Base-by-base conservation (phyloP, 2,113 vertebrate genomes). In the Pelodiscus sinensis region DNA sequence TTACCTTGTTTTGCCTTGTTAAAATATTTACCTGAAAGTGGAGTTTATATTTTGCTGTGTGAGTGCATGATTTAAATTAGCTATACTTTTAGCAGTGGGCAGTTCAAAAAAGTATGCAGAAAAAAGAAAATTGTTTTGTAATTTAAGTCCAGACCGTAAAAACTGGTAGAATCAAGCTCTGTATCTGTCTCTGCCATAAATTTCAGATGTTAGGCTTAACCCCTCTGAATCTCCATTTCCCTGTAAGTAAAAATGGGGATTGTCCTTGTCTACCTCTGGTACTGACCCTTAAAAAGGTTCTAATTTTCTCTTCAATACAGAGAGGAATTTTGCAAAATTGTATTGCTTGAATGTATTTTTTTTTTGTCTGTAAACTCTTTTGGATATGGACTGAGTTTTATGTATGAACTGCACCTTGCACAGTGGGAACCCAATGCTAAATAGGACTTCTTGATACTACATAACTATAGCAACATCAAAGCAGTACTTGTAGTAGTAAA, bases 41-140 rank as follows among this genome's bases (percentile, higher is more conserved):
- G 86, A 90, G 86, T 92, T 91, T 44, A 25, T 83, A 38, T 75
- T 94, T 50, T 18, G 81, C 29, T 22, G n/a, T 18, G 15, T 35
- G n/a, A 11, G 6, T 27, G 21, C 82, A 11, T 90, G 44, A 87
- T 90, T 90, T 88, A 86, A 93, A 94, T 87, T 82, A 86, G 79
- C 75, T 18, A 22, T 44, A 75, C 29, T 58, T 96, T 95, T 88
- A 84, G 44, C 88, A 54, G 87, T 82, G 9, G 0, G 0, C 9
- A 85, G 86, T 86, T 55, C 31, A 52, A 93, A 12, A n/a, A 7
- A 31, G 12, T 35, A 8, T n/a, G 29, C 84, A 91, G 56, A 71
- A 92, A 82, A 71, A 31, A n/a, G n/a, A 21, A 6, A 75, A 14
- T 88, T 80, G 29, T 52, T 85, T 44, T 87, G 29, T 52, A 73